Evolutionary conservation across 2,797 vertebrate species (phyloP).

Genomic region (Nasua narica): DNA sequence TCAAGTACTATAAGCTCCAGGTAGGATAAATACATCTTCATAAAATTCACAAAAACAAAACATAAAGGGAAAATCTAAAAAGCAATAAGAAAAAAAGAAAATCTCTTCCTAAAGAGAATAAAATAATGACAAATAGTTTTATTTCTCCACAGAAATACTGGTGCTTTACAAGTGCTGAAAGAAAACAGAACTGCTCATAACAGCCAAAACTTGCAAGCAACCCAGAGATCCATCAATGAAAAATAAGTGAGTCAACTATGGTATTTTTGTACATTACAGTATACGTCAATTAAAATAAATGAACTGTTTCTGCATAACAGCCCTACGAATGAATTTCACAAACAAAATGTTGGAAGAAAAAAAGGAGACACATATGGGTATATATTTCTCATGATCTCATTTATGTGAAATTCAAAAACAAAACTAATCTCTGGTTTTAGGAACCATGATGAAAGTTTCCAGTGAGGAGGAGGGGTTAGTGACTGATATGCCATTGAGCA

Average conservation of each 20-base stretch:
- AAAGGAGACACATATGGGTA: background rate
- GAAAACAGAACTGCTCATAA: background rate
- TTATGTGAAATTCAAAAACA: background rate
- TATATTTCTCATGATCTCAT: background rate
- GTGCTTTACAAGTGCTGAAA: background rate
- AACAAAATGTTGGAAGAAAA: background rate
- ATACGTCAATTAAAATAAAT: background rate
- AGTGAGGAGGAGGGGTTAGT: background rate
- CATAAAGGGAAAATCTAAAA: background rate
- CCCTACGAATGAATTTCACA: background rate
- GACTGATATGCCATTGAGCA: background rate
- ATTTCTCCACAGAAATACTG: background rate
- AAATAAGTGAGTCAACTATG: background rate
- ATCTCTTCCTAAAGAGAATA: background rate
- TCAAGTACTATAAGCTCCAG: background rate
- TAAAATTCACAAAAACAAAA: slow-evolving; percentile 1
- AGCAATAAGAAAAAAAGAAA: background rate
- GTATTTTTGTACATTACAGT: background rate
- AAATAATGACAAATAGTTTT: background rate
- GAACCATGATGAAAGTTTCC: background rate
- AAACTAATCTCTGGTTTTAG: background rate
- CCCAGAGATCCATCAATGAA: background rate
- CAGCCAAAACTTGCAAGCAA: background rate
- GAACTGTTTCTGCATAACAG: background rate
- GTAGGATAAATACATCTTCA: background rate